Conservation (phyloP, 2,113 vertebrate species). For the Conger conger region DNA sequence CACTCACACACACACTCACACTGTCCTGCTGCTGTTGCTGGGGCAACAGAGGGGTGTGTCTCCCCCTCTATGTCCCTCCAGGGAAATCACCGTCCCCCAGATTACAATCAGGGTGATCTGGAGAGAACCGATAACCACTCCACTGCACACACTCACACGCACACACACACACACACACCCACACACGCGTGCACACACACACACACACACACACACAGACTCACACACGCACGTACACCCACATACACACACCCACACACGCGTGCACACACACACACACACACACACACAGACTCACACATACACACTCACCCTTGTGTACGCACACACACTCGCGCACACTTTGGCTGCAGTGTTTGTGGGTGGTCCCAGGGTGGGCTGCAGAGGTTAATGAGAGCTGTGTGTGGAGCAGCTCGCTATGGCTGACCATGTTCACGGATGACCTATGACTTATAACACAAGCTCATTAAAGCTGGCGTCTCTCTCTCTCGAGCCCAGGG, state of each 20-base stretch:
- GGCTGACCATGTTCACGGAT: neutral
- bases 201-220: neutral
- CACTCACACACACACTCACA: neutral
- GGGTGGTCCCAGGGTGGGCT: neutral
- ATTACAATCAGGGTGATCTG: neutral
- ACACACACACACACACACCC: neutral
- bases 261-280: neutral
- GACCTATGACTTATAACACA: neutral
- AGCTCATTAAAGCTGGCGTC: constrained; percentile 2
- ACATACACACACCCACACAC: neutral
- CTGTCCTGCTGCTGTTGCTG: neutral
- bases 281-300: neutral
- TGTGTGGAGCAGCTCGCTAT: neutral
- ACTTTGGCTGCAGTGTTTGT: neutral
- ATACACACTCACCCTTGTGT: neutral
- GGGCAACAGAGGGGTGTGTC: neutral
- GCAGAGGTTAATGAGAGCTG: neutral
- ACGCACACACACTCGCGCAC: neutral
- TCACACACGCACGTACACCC: neutral
- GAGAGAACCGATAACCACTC: neutral
- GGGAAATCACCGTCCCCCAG: neutral
- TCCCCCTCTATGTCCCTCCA: neutral
- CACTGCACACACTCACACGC: neutral
- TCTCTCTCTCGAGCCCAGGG: neutral
- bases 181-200: neutral